These are phyloP conservation scores for Coccyzus lansbergi DNA, from an alignment of 2,797 vertebrate genomes.

Conservation along the genomic window DNA sequence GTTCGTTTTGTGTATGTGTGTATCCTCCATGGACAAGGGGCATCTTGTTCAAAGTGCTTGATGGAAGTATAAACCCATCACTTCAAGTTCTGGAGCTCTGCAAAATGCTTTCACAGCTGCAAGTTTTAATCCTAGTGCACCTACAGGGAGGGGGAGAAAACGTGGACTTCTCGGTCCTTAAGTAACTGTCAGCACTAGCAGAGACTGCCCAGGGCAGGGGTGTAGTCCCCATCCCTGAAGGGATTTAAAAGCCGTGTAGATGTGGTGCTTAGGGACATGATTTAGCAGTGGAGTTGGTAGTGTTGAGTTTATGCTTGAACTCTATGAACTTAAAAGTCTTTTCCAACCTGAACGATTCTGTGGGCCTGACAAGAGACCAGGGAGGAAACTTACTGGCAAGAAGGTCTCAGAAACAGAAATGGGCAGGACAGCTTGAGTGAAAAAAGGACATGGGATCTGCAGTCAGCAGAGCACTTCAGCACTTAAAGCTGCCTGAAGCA, in stretches of 20 bases:
- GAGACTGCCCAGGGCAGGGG: too few relatives aligned
- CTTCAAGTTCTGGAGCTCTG: not conserved
- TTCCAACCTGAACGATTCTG: too few relatives aligned
- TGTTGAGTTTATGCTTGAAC: too few relatives aligned
- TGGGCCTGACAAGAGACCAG: not conserved
- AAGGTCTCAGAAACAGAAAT: not conserved
- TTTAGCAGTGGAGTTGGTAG: too few relatives aligned
- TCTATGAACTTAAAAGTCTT: too few relatives aligned
- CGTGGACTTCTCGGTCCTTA: not conserved
- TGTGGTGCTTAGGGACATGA: too few relatives aligned
- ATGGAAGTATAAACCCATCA: not conserved
- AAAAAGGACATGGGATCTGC: not conserved
- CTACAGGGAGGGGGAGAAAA: not conserved
- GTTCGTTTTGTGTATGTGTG: accelerated
- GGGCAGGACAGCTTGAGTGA: not conserved
- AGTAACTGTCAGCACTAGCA: not conserved
- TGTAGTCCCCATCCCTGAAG: too few relatives aligned
- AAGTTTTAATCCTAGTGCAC: not conserved
- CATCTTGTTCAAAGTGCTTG: not conserved
- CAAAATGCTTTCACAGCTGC: not conserved
- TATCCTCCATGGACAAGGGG: not conserved
- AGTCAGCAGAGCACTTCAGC: not conserved
- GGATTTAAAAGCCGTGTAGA: too few relatives aligned
- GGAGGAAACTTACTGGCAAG: not conserved
- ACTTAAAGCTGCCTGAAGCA: not conserved